Percentiles rank a stretch among this genome's conserved stretches.
Conservation (phyloP, 1,140 invertebrate species). For the Anagrus nilaparvatae region DNA sequence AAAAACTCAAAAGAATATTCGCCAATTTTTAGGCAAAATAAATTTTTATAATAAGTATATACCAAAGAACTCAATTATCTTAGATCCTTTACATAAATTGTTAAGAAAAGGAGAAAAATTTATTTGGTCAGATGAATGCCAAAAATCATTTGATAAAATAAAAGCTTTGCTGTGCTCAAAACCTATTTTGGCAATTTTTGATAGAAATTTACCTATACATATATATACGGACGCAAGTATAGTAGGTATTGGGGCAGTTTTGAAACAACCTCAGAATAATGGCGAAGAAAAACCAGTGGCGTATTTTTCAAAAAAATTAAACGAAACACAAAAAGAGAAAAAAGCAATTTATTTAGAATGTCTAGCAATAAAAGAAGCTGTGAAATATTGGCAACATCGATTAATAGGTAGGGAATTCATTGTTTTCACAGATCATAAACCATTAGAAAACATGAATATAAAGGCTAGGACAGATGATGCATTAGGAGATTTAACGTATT, state of each 20-base stretch:
- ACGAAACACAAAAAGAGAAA: conserved; percentile 7
- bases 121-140: conserved; percentile 15
- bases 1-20: conserved; percentile 17
- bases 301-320: conserved; percentile 15
- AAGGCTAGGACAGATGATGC: conserved; percentile 3
- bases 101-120: conserved; percentile 18
- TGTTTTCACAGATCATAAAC: conserved; percentile 15
- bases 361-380: conserved; percentile 16
- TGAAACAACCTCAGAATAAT: conserved; percentile 13
- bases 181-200: conserved; percentile 20
- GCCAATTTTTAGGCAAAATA: conserved; percentile 21
- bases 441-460: conserved; percentile 14
- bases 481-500: neutral
- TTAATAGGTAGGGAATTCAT: conserved; percentile 11
- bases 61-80: conserved; percentile 8
- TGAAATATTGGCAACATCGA: conserved; percentile 9
- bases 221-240: conserved; percentile 19
- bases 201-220: conserved; percentile 13
- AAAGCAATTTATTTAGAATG: conserved; percentile 15
- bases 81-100: conserved; percentile 19
- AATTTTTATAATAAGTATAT: conserved; percentile 18
- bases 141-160: conserved; percentile 16
- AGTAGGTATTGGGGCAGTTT: conserved; percentile 13
- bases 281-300: conserved; percentile 7
- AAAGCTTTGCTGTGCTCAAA: conserved; percentile 17